Evolutionary conservation across 2,797 vertebrate genomes (phyloP).

Genomic region (Cottoperca gobio): DNA sequence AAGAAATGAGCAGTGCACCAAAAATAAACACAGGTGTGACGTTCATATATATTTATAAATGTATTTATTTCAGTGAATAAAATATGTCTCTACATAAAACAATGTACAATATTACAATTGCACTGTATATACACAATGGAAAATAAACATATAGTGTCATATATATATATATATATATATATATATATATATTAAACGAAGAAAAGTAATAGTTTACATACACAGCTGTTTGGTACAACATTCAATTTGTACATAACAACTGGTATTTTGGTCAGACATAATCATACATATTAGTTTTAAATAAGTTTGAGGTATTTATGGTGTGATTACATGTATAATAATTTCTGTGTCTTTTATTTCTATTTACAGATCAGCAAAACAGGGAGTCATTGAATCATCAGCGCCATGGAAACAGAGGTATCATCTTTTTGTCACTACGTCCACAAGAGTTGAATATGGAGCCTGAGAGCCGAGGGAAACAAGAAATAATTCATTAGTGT

Average conservation of each 20-base stretch:
- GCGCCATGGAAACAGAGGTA: constrained; percentile 56
- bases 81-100: constrained; percentile 72
- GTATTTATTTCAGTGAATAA: constrained; percentile 72
- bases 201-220: constrained; percentile 52
- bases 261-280: constrained; percentile 71
- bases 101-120: constrained; percentile 69
- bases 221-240: constrained; percentile 76
- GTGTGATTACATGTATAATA: constrained; percentile 58
- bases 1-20: constrained; percentile 2
- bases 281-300: constrained; percentile 70
- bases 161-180: constrained; percentile 6
- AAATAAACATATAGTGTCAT: constrained; percentile 42
- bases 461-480: constrained; percentile 39
- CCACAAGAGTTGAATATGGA: constrained; percentile 33
- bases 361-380: constrained; percentile 84
- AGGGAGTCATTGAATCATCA: constrained; percentile 70
- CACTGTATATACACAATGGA: constrained; percentile 73
- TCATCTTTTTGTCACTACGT: constrained; percentile 44
- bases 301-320: constrained; percentile 81
- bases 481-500: constrained; percentile 5
- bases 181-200: constrained; percentile 45
- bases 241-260: constrained; percentile 68
- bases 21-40: neutral
- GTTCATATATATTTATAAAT: constrained; percentile 48
- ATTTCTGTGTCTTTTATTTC: constrained; percentile 47